Evolutionary conservation across 2,888 invertebrate genomes (phyloP), one percentile per base, ranked within the genome.

Genomic region (Phengaris arion): DNA sequence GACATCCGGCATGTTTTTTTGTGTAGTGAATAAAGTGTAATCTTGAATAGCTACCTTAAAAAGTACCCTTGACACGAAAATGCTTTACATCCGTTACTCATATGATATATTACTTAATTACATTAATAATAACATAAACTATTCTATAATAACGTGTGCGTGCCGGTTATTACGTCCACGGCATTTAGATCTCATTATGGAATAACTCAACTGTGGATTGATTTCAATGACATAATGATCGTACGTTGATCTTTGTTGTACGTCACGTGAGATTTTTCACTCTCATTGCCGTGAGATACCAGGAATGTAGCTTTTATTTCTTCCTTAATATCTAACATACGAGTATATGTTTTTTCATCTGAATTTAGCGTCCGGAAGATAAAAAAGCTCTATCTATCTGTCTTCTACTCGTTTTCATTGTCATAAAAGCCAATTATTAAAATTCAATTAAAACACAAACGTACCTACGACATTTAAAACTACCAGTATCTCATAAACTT

Each of bases 171-270:
- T 64, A 76, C 74, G 59, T 68, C 72, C 76, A 68, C 77, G 77
- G 64, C 70, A 78, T 76, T 75, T 64, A 75, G 57, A 77, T 73
- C 72, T 77, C 75, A 75, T 77, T 74, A 78, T 78, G 74, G 76
- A 76, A 76, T 77, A 78, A 78, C 78, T 78, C 77, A 77, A 74
- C 69, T 75, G 70, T 74, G 57, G 74, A 77, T 78, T 76, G 76
- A 79, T 80, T 80, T 78, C 78, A 78, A 78, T 80, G 79, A 80
- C 77, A 81, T 80, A 79, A 81, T 76, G 78, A 78, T 74, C 80
- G 81, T 81, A 76, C 83, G 79, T 78, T 79, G 79, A 80, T 79
- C 80, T 77, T 75, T 77, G 76, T 77, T 69, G 68, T 75, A 68
- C 64, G 72, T 13, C 52, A 76, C 64, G 59, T 55, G 57, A 46